Evolutionary conservation across 2,113 vertebrate species (phyloP), one percentile per base, ranked within the genome.

Genomic region (Cryptotis parvus): DNA sequence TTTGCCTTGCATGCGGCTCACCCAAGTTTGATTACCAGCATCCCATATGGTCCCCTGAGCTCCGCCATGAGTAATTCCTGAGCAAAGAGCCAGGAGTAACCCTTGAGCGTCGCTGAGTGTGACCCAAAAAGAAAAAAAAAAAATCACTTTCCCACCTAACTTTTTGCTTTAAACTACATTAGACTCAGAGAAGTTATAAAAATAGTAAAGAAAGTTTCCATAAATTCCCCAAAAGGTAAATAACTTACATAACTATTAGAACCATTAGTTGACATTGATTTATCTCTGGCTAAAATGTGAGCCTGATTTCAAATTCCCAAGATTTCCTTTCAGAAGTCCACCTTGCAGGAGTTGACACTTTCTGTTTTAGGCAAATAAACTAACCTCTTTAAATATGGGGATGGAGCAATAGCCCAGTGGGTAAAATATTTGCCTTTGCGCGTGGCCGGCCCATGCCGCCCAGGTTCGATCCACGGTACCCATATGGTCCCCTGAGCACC

Each of bases 311-410:
- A 93, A 83, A 72, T 39, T 22, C 15, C 61, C 35, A 55, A 29
- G 24, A 86, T 93, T 11, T 35, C 7, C 27, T 76, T 16, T 89
- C 18, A 84, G 31, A 26, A 49, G 76, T 14, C 18, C 31, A 77
- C 4, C 55, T 16, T 33, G n/a, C 24, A 90, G 69, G 69, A 69
- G n/a, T 58, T 89, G 20, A 77, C 84, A 84, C 22, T 63, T 87
- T 95, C 90, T 84, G 80, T 24, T 85, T 93, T 82, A 69, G 27
- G 35, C 43, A 84, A 72, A 91, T 52, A 92, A 83, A 79, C 10
- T 86, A 69, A 66, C 12, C 41, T 58, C 22, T 88, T 89, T 39
- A 82, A 84, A 75, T 87, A 84, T 66, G n/a, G n/a, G n/a, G n/a
- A n/a, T n/a, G n/a, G n/a, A n/a, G n/a, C n/a, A n/a, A n/a, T n/a